These are phyloP conservation scores for Coptodon rendalli DNA, from an alignment of 2,113 vertebrate species.

Conservation along the genomic window DNA sequence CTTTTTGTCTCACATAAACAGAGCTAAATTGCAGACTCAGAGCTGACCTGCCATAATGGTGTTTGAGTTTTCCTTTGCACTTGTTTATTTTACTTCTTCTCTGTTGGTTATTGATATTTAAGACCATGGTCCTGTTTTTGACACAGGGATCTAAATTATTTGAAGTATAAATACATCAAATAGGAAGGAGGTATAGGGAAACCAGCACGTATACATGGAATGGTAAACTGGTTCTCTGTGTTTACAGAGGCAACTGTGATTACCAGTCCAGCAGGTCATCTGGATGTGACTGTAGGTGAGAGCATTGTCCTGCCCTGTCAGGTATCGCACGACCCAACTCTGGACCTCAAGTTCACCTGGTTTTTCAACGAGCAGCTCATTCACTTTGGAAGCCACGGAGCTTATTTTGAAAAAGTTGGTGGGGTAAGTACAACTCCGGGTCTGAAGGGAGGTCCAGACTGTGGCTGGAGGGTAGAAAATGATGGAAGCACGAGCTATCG, in stretches of 20 bases:
- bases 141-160: neutral
- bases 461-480: neutral
- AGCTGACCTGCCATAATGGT: slow-evolving; percentile 24
- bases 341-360: slow-evolving; percentile 93
- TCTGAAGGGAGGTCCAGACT: neutral
- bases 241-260: slow-evolving; percentile 83
- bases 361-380: slow-evolving; percentile 89
- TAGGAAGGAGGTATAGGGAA: neutral
- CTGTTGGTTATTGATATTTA: neutral
- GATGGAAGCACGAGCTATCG: neutral
- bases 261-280: slow-evolving; percentile 83
- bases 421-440: slow-evolving; percentile 77
- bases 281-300: slow-evolving; percentile 94
- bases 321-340: slow-evolving; percentile 86
- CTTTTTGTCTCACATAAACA: slow-evolving; percentile 44
- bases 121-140: neutral
- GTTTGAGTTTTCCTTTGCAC: slow-evolving; percentile 8
- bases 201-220: neutral
- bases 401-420: slow-evolving; percentile 92
- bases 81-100: slow-evolving; percentile 5
- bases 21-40: slow-evolving; percentile 40
- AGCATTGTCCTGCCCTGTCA: slow-evolving; percentile 93
- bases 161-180: neutral
- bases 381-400: slow-evolving; percentile 86
- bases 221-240: neutral